Evolutionary conservation across 2,113 vertebrate species (phyloP), one percentile per base, ranked within the genome.

Genomic region (Trichomycterus rosablanca): DNA sequence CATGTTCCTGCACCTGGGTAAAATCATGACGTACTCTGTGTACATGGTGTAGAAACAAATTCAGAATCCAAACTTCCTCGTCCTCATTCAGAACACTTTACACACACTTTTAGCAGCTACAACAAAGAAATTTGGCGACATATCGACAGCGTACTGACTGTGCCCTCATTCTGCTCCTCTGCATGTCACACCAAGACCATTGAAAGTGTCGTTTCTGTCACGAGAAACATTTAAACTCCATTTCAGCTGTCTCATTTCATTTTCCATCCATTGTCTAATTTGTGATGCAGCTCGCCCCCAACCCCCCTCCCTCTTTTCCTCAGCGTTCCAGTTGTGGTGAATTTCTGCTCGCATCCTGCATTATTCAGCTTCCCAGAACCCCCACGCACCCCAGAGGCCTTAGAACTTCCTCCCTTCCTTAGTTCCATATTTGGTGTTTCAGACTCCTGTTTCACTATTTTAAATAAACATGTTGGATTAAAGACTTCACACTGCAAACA

Each of bases 331-430:
- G 63, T 59, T 34, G 7, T 34, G 20, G 22, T 30, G 51, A 50
- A 39, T 58, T 57, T 66, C 55, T 46, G 28, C 55, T 60, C 20
- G 7, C 52, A 7, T 30, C 23, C 26, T 69, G 54, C 54, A 68
- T 72, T 72, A 75, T 67, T 68, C 64, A 71, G 60, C 10, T 70
- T 68, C 44, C 63, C 42, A 63, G 54, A 67, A 75, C 45, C 26
- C 40, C 50, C 10, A 22, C 11, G 10, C 51, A 52, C 70, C 67
- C 61, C 18, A 48, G 62, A 70, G 68, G 37, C 26, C 45, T 24
- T 26, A 26, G 56, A 4, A 20, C 57, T 52, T 9, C 56, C 50
- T 61, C 66, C 68, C 30, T 49, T 26, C 18, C 22, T 37, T 22
- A 71, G 68, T 73, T 75, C 66, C 50, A 74, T 69, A 58, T 59